phyloP scores from a whole-genome alignment of 1,140 invertebrate genomes.

The Sipha flava region DNA sequence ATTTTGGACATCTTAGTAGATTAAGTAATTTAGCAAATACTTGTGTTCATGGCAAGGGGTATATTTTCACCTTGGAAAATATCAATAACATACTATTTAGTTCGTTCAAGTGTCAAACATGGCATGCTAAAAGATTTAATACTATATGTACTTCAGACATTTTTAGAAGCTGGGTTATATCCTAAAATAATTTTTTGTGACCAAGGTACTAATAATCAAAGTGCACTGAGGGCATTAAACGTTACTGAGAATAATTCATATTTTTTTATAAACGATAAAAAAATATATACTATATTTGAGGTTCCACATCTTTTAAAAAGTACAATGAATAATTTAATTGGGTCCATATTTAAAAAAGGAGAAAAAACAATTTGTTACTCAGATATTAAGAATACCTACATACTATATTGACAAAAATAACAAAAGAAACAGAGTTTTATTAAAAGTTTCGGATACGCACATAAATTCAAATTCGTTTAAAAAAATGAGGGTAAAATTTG shows the following conservation, averaged over 20 bases:
- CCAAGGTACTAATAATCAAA: not conserved
- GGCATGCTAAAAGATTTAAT: not conserved
- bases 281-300: not conserved
- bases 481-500: no score
- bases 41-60: not conserved
- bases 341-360: not conserved
- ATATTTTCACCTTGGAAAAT: no score
- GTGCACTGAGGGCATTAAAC: not conserved
- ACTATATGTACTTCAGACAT: not conserved
- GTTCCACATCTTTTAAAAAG: not conserved
- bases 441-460: no score
- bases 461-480: no score
- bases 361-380: no score
- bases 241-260: not conserved
- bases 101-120: not conserved
- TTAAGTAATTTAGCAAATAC: not conserved
- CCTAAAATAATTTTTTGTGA: not conserved
- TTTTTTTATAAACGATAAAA: not conserved
- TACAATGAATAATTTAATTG: not conserved
- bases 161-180: not conserved
- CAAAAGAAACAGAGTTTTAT: no score
- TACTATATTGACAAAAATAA: no score
- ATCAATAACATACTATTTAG: not conserved
- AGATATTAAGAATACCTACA: not conserved
- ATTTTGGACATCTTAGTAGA: not conserved